phyloP scores from a whole-genome alignment of 2,797 vertebrate genomes.

The Euphonia xanthogaster region DNA sequence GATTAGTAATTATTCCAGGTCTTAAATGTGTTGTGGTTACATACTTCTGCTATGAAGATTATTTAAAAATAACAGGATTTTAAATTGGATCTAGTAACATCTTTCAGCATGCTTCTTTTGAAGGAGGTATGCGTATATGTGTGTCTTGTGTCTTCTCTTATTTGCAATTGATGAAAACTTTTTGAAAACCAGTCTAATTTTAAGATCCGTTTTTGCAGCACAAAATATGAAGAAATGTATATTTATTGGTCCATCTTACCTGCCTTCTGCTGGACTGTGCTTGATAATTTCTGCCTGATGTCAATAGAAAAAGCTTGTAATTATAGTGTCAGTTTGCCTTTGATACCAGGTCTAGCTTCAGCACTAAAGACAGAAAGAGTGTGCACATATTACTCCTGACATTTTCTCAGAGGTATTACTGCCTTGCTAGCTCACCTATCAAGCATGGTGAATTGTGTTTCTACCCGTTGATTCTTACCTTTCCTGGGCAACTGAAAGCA shows the following conservation, averaged over 20 bases:
- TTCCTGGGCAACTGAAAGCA: background rate
- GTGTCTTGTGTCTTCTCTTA: background rate
- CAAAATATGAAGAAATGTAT: background rate
- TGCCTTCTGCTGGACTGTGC: background rate
- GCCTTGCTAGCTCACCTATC: slow-evolving; percentile 11
- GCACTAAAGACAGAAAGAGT: background rate
- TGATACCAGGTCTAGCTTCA: background rate
- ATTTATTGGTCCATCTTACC: background rate
- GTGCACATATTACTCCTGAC: background rate
- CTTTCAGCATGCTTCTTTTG: background rate
- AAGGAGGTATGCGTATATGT: background rate
- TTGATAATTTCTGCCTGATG: background rate
- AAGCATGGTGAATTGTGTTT: slow-evolving; percentile 35
- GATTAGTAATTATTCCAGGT: background rate
- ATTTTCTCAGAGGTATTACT: background rate
- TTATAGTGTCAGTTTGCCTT: background rate
- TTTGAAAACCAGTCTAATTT: background rate
- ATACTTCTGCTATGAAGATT: background rate
- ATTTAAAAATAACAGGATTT: slow-evolving; percentile 3
- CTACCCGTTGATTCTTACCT: slow-evolving; percentile 31
- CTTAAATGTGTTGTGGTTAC: background rate
- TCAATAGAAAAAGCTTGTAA: background rate
- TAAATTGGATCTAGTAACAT: background rate
- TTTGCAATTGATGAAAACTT: background rate
- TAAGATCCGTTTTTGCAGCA: background rate